A percentile compares a stretch with the other conserved stretches of the same genome.
Evolutionary conservation across 2,113 vertebrate species (phyloP).

Genomic region (Neolamprologus variostigma): DNA sequence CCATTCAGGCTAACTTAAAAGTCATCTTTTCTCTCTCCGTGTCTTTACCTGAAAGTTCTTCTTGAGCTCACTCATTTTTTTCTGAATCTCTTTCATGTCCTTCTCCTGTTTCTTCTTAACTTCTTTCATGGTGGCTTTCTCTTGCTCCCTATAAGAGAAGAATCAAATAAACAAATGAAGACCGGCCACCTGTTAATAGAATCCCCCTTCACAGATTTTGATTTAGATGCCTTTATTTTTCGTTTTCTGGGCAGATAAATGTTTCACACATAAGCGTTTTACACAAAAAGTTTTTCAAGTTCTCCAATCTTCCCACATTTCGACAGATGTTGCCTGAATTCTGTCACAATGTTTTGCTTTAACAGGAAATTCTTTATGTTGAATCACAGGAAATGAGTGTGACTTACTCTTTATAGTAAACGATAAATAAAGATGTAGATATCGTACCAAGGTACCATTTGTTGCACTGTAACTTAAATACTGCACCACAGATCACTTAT

Average conservation of each 20-base stretch:
- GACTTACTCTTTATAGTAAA: neutral
- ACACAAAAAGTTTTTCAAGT: neutral
- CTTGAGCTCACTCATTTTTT: constrained; percentile 49
- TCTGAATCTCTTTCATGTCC: constrained; percentile 51
- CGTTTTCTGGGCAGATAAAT: neutral
- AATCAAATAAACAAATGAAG: neutral
- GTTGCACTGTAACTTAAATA: neutral
- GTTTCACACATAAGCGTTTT: neutral
- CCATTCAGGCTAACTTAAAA: neutral
- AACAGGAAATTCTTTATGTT: neutral
- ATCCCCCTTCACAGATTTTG: neutral
- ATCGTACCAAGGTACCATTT: neutral
- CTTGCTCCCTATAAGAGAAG: neutral
- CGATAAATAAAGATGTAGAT: neutral
- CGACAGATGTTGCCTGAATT: neutral
- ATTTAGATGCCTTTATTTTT: neutral
- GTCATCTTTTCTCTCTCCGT: neutral
- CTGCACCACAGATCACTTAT: neutral
- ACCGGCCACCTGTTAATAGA: neutral
- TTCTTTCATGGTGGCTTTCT: constrained; percentile 34
- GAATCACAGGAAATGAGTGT: neutral
- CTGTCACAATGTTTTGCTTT: neutral
- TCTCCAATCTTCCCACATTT: neutral
- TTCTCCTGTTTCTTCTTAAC: constrained; percentile 31
- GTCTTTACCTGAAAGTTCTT: constrained; percentile 71